phyloP scores from a whole-genome alignment of 1,140 invertebrate species.

The Heliconius nattereri region DNA sequence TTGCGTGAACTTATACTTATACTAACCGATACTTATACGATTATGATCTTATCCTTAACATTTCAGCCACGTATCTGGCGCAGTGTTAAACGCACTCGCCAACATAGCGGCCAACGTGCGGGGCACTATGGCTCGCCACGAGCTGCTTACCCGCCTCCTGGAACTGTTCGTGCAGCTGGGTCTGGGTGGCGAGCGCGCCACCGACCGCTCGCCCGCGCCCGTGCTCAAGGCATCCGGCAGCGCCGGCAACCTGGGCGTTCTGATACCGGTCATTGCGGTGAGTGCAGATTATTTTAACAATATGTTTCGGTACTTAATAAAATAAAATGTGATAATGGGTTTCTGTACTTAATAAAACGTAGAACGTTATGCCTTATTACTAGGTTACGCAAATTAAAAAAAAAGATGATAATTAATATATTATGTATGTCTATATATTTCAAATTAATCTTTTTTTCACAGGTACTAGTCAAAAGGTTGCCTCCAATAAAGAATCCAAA shows the following conservation, averaged over 20 bases:
- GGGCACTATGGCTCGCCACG: conserved; percentile 92
- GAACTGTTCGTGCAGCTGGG: conserved; percentile 99
- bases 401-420: not conserved
- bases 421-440: not conserved
- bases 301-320: no score
- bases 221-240: conserved; percentile 92
- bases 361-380: no score
- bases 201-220: conserved; percentile 90
- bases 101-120: conserved; percentile 97
- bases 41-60: no score
- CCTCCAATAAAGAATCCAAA: conserved; percentile 95
- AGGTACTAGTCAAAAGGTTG: conserved; percentile 88
- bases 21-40: no score
- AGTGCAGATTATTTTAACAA: no score
- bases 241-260: conserved; percentile 97
- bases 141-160: conserved; percentile 92
- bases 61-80: conserved; percentile 92
- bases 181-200: conserved; percentile 95
- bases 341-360: no score
- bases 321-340: no score
- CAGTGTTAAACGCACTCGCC: conserved; percentile 96
- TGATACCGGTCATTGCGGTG: conserved; percentile 98
- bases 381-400: no score
- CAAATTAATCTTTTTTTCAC: not conserved
- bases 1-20: no score